Conservation (phyloP, 2,113 vertebrate species). For the Otocyon megalotis region DNA sequence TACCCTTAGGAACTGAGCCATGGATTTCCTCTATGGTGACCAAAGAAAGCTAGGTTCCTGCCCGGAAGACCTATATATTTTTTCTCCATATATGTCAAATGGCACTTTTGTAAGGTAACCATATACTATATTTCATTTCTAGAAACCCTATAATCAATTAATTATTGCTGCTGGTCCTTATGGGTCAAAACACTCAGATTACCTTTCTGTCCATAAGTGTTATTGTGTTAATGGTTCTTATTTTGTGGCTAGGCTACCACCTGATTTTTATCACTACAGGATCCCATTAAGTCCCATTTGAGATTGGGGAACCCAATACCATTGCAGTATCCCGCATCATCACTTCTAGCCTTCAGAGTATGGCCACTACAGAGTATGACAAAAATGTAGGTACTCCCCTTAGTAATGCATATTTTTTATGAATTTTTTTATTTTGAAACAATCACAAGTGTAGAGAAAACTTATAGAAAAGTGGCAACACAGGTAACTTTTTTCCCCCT, state of each 20-base stretch:
- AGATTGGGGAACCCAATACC: neutral
- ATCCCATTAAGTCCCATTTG: neutral
- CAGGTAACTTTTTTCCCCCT: neutral
- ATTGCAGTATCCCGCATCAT: neutral
- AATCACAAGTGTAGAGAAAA: neutral
- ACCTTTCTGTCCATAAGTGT: neutral
- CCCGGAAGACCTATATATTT: neutral
- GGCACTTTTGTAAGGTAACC: neutral
- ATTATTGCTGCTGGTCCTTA: neutral
- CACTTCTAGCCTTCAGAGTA: neutral
- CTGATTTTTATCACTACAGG: neutral
- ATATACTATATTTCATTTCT: neutral
- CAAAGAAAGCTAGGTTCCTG: neutral
- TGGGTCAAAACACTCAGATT: neutral
- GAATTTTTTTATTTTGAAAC: neutral
- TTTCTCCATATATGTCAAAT: neutral
- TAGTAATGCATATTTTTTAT: neutral
- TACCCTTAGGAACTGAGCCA: neutral
- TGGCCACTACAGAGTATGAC: neutral
- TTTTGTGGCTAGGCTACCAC: neutral
- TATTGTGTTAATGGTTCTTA: neutral
- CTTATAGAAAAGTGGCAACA: neutral
- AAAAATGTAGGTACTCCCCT: neutral
- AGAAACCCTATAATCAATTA: neutral
- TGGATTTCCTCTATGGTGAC: neutral